phyloP scores from a whole-genome alignment of 2,113 vertebrate species.

The Zeus faber region DNA sequence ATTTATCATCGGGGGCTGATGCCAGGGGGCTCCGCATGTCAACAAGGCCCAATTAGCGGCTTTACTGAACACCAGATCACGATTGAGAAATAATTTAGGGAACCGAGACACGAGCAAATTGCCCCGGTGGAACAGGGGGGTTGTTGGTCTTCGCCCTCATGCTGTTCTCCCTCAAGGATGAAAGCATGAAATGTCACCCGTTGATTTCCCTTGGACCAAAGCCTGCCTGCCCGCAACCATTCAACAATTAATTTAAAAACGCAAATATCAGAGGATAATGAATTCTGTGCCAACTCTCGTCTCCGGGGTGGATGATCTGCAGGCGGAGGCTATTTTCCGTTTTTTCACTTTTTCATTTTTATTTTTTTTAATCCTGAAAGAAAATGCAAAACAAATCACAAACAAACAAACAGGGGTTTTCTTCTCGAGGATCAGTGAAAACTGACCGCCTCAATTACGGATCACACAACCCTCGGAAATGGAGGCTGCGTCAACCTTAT shows the following conservation, averaged over 20 bases:
- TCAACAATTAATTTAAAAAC: constrained; percentile 35
- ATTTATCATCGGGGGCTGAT: not conserved
- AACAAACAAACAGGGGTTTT: no score
- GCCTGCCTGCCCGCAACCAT: constrained; percentile 13
- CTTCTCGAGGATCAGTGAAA: no score
- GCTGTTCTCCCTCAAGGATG: not conserved
- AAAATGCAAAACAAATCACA: no score
- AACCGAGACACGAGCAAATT: constrained; percentile 26
- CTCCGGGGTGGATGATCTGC: not conserved
- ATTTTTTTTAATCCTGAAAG: no score
- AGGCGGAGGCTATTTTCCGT: no score
- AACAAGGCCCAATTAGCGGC: constrained; percentile 7
- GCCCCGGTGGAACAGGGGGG: constrained; percentile 10
- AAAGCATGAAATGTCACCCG: constrained; percentile 19
- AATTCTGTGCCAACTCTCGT: constrained; percentile 4
- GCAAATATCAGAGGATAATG: constrained; percentile 35
- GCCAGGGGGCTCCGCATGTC: not conserved
- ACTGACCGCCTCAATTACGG: no score
- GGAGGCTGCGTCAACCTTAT: no score
- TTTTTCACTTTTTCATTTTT: no score
- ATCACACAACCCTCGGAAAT: no score
- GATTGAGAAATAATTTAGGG: constrained; percentile 16
- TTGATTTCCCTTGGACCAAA: constrained; percentile 28
- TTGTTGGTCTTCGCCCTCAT: not conserved
- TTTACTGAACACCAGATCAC: constrained; percentile 14